These are phyloP conservation scores for Tokudaia tokunoshimensis DNA, from an alignment of 2,797 vertebrate genomes.

Conservation along the genomic window DNA sequence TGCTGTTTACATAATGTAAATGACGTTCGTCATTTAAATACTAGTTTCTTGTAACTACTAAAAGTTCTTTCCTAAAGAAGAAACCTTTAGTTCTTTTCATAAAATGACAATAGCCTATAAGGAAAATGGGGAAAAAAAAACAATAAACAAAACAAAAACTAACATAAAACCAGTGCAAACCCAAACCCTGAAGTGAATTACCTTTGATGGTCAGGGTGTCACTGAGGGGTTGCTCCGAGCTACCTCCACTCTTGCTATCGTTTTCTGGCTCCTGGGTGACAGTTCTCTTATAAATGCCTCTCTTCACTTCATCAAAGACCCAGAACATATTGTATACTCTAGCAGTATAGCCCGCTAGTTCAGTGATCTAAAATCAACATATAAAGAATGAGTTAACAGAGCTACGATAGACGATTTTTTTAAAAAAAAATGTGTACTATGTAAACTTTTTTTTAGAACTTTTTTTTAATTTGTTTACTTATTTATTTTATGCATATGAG, in stretches of 20 bases:
- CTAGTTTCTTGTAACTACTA: background rate
- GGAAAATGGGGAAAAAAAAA: background rate
- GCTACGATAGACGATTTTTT: background rate
- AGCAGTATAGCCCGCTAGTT: constrained; percentile 97
- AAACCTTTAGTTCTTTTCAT: background rate
- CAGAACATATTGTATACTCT: constrained; percentile 97
- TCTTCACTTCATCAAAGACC: constrained; percentile 97
- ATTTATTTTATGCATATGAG: too few species aligned
- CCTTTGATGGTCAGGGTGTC: constrained; percentile 96
- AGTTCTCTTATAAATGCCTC: constrained; percentile 95
- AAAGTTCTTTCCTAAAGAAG: constrained; percentile 41
- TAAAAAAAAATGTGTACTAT: background rate
- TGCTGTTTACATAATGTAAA: constrained; percentile 50
- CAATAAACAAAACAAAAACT: background rate
- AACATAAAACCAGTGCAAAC: background rate
- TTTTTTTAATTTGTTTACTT: too few species aligned
- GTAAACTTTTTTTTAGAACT: too few species aligned
- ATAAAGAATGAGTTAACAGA: constrained; percentile 68
- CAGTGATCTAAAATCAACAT: constrained; percentile 92
- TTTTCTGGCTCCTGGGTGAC: constrained; percentile 86
- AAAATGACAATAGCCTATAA: constrained; percentile 28
- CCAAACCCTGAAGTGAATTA: constrained; percentile 80
- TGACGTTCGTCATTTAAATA: constrained; percentile 2
- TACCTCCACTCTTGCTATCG: constrained; percentile 88
- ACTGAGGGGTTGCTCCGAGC: constrained; percentile 90